phyloP scores from a whole-genome alignment of 2,888 invertebrate species.

The Himalopsyche tibetana region DNA sequence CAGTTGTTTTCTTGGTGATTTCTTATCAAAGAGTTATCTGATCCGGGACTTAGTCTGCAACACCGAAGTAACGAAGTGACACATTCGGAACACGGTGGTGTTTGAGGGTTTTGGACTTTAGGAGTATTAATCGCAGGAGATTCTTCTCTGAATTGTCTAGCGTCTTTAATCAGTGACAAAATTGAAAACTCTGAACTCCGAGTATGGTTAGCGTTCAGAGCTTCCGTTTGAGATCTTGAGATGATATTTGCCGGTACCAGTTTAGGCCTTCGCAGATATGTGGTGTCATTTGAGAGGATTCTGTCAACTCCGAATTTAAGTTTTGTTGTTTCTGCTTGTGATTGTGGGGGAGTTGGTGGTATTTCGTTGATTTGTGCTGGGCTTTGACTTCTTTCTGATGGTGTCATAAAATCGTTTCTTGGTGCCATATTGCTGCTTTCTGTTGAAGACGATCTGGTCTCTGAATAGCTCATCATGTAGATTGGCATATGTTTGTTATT shows the following conservation, averaged over 20 bases:
- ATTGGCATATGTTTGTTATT: not conserved
- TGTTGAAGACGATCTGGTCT: constrained; percentile 46
- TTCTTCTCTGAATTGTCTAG: constrained; percentile 53
- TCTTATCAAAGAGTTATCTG: not conserved
- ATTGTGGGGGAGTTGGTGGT: not conserved
- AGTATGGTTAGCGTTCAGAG: constrained; percentile 46
- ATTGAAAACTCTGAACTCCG: constrained; percentile 63
- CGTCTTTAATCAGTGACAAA: constrained; percentile 63
- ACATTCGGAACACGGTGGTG: constrained; percentile 78
- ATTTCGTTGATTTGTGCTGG: not conserved
- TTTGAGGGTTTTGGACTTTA: constrained; percentile 11
- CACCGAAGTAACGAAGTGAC: constrained; percentile 81
- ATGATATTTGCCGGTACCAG: constrained; percentile 44
- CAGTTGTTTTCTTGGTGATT: not conserved
- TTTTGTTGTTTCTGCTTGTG: constrained; percentile 70
- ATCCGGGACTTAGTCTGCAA: constrained; percentile 72
- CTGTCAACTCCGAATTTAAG: constrained; percentile 85
- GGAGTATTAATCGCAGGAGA: not conserved
- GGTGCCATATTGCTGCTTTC: constrained; percentile 49
- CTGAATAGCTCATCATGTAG: constrained; percentile 51
- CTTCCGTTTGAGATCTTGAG: constrained; percentile 49
- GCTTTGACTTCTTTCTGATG: not conserved
- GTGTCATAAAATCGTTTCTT: constrained; percentile 18
- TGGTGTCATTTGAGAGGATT: constrained; percentile 77
- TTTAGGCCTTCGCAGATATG: constrained; percentile 58